Conservation (phyloP, 2,113 vertebrate genomes). For the Eupsittula cactorum region DNA sequence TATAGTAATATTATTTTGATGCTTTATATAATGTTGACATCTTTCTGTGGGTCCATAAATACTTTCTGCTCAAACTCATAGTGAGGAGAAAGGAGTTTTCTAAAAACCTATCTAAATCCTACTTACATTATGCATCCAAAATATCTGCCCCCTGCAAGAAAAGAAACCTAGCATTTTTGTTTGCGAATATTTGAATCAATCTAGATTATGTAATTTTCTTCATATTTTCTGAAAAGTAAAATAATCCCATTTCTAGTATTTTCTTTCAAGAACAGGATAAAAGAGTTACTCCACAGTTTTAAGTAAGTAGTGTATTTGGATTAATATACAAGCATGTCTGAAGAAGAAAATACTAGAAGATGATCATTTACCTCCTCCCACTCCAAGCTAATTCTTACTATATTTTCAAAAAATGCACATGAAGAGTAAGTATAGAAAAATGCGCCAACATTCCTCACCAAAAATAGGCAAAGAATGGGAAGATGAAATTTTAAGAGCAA, state of each 20-base stretch:
- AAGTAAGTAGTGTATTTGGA: not conserved
- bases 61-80: not conserved
- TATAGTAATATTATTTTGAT: not conserved
- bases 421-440: slow-evolving; percentile 62
- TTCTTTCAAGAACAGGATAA: not conserved
- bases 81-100: not conserved
- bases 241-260: not conserved
- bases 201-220: not conserved
- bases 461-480: slow-evolving; percentile 70
- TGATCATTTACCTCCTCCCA: slow-evolving; percentile 1
- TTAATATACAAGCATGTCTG: not conserved
- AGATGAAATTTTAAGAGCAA: slow-evolving; percentile 61
- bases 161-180: not conserved
- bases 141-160: not conserved
- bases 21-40: not conserved
- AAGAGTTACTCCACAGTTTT: not conserved
- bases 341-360: slow-evolving; percentile 12
- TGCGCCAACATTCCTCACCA: slow-evolving; percentile 60
- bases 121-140: not conserved
- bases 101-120: not conserved
- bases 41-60: not conserved
- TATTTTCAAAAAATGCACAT: slow-evolving; percentile 57
- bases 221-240: not conserved
- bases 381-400: slow-evolving; percentile 28
- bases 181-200: not conserved